These are phyloP conservation scores for Trissoscelio sp. DNA, from an alignment of 2,888 invertebrate species.

Conservation along the genomic window DNA sequence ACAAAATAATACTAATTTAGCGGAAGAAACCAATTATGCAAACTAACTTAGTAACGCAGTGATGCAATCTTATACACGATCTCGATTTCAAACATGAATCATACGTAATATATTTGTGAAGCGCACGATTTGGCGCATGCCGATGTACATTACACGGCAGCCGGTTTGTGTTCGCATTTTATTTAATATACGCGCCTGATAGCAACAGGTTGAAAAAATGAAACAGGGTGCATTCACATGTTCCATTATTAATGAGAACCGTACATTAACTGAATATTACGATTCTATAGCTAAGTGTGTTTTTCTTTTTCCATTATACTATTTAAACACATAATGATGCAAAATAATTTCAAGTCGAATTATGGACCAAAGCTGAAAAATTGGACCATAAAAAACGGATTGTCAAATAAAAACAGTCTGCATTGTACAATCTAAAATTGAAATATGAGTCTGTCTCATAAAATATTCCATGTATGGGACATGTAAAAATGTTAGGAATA, in stretches of 20 bases:
- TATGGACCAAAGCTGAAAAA: background rate
- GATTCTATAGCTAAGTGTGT: slow-evolving; percentile 20
- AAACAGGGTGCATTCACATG: slow-evolving; percentile 39
- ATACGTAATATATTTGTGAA: slow-evolving; percentile 43
- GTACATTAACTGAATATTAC: slow-evolving; percentile 29
- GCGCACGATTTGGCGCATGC: slow-evolving; percentile 47
- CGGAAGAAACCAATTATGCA: slow-evolving; percentile 1
- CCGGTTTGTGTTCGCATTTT: slow-evolving; percentile 49
- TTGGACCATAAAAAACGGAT: background rate
- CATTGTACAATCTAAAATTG: too few species aligned
- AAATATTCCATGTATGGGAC: too few species aligned
- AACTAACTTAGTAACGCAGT: background rate
- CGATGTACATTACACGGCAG: slow-evolving; percentile 43
- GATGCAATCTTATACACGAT: slow-evolving; percentile 33
- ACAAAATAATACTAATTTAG: slow-evolving; percentile 9
- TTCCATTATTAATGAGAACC: slow-evolving; percentile 43
- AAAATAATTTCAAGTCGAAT: background rate
- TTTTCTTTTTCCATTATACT: slow-evolving; percentile 4
- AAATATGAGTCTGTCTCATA: background rate
- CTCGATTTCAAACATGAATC: slow-evolving; percentile 40
- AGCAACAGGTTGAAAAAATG: slow-evolving; percentile 57
- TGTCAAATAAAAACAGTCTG: too few species aligned
- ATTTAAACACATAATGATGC: background rate
- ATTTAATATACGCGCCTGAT: slow-evolving; percentile 38
- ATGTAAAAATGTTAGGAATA: slow-evolving; percentile 8